phyloP scores from a whole-genome alignment of 2,797 vertebrate genomes.

The Emys orbicularis region DNA sequence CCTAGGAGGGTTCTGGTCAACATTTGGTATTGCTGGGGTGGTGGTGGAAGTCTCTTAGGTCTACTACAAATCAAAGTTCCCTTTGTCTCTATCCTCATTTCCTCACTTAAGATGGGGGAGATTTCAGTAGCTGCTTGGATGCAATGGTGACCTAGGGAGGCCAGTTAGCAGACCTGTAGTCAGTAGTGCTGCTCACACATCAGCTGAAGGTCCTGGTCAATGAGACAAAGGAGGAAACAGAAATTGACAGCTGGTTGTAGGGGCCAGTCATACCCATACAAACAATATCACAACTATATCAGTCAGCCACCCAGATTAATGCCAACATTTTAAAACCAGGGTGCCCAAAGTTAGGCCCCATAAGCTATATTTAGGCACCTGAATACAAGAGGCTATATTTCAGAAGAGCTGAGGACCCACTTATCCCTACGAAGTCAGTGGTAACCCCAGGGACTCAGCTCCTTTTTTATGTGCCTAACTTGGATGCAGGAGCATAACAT shows the following conservation, averaged over 20 bases:
- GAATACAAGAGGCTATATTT: background rate
- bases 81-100: background rate
- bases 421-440: background rate
- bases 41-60: background rate
- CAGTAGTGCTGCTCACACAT: background rate
- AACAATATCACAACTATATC: constrained; percentile 54
- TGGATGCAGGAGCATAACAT: background rate
- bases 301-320: constrained; percentile 26
- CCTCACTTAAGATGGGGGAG: background rate
- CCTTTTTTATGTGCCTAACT: background rate
- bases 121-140: constrained; percentile 17
- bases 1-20: background rate
- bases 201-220: background rate
- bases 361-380: background rate
- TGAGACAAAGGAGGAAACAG: constrained; percentile 51
- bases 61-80: background rate
- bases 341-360: background rate
- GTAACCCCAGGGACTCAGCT: fast-evolving
- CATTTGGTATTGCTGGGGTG: background rate
- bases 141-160: background rate
- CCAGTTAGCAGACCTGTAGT: background rate
- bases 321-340: background rate
- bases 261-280: constrained; percentile 31
- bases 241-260: background rate
- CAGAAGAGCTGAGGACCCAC: fast-evolving